Evolutionary conservation across 2,797 vertebrate genomes (phyloP), one percentile per base, ranked within the genome.

Genomic region (Poecilia gillii): DNA sequence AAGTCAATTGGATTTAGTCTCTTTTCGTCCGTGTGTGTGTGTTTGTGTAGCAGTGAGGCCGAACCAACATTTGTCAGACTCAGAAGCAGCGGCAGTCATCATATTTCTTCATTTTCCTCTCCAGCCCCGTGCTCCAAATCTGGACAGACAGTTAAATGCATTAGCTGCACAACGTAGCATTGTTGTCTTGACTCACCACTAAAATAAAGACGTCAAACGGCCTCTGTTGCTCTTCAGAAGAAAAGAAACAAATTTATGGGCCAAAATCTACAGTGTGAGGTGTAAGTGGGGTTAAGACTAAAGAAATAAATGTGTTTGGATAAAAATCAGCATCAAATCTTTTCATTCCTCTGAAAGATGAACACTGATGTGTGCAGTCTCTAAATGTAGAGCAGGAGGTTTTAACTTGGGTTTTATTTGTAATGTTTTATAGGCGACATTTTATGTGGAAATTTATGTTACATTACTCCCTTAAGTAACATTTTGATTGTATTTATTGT

Each of bases 1-100:
- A 93, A 94, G 92, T 93, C 94, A 93, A 94, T 94, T 94, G 91
- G 81, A 84, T 93, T 81, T 91, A 84, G 80, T 81, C 74, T 85
- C 73, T 83, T 45, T 83, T 45, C 81, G 70, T 84, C 8, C 41
- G 55, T 77, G 18, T 36, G 75, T 72, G 49, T 43, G 73, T 68
- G 62, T 55, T 59, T 46, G 75, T 71, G 57, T 78, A 59, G 73
- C 83, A 90, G 83, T 84, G 78, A 93, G 88, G 93, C 94, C 90
- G 89, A 95, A 91, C 90, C 84, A 91, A 92, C 90, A 93, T 92
- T 93, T 94, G 90, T 93, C 84, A 83, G 87, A 81, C 85, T 86
- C 89, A 86, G 81, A 85, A 87, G 75, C 68, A 91, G 81, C 90
- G 89, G 82, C 89, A 91, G 85, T 91, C 84, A 84, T 92, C 90